phyloP scores from a whole-genome alignment of 2,888 invertebrate species.

The Patella pellucida region DNA sequence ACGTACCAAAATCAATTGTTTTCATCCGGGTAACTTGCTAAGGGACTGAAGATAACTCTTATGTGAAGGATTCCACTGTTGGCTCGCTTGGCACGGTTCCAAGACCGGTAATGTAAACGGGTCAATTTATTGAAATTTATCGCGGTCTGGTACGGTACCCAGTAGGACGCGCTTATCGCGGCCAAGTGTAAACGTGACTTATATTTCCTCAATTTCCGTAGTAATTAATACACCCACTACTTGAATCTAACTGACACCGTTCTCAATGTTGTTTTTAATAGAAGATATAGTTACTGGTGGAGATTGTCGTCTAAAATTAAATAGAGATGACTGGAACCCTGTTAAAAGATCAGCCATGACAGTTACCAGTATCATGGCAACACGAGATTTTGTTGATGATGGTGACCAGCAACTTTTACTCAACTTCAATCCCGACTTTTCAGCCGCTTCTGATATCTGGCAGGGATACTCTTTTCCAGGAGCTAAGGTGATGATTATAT shows the following conservation, averaged over 20 bases:
- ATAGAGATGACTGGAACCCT: constrained; percentile 24
- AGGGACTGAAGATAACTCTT: no score
- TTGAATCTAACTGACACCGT: neutral
- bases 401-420: constrained; percentile 25
- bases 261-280: neutral
- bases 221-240: no score
- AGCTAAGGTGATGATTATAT: constrained; percentile 5
- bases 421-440: constrained; percentile 18
- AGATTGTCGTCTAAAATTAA: constrained; percentile 20
- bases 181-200: no score
- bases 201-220: no score
- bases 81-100: no score
- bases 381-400: constrained; percentile 25
- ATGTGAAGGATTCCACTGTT: no score
- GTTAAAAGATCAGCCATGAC: constrained; percentile 16
- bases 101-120: no score
- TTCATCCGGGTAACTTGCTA: no score
- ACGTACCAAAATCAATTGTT: no score
- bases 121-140: no score
- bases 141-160: no score
- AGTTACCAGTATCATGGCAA: constrained; percentile 23
- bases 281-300: constrained; percentile 25
- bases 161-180: no score
- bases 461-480: constrained; percentile 9
- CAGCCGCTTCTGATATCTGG: constrained; percentile 14